Base-by-base conservation (phyloP, 2,797 vertebrate species). In the Mycteria americana region DNA sequence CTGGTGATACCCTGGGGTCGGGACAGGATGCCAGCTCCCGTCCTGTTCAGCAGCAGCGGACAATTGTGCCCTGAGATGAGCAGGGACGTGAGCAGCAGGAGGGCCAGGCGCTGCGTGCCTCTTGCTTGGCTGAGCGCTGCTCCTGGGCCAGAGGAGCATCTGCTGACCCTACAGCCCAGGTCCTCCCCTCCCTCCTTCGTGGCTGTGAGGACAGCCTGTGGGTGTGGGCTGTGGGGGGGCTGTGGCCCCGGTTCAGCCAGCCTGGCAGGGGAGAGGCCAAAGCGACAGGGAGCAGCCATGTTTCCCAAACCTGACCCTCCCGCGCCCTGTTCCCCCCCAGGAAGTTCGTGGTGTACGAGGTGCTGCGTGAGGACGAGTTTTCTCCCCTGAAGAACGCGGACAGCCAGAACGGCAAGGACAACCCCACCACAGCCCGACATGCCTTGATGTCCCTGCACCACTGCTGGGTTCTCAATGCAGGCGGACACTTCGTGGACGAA, bases 301-400 rank as follows among this genome's bases (percentile, higher is more conserved):
- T n/a, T 53, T 89, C 53, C 48, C 23, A 70, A 14, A 39, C 1
- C 27, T 73, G n/a, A 76, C 16, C 57, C 19, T 73, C 19, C 43
- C 1, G 1, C 0, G 0, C 41, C 31, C 15, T 68, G 14, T 45
- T 88, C 27, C 37, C 41, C 6, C 67, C 9, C 95, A 99, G 99
- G 98, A 99, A 95, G 18, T 99, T 99, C 19, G 99, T 99, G 33
- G 99, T 99, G 41, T 99, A 98, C 0, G 99, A 99, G 97, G 99
- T 99, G 19, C 97, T 99, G 80, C 98, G 99, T 17, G 99, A 99
- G 97, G 99, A 99, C 0, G 99, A 99, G 95, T 99, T 99, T 95
- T 99, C 99, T 33, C 99, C 99, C 0, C 97, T 99, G 77, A 99
- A 99, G 98, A 99, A 99, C 0, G 99, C 99, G 0, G 99, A 99